Base-by-base conservation (phyloP, 2,113 vertebrate genomes). In the Etheostoma cragini region DNA sequence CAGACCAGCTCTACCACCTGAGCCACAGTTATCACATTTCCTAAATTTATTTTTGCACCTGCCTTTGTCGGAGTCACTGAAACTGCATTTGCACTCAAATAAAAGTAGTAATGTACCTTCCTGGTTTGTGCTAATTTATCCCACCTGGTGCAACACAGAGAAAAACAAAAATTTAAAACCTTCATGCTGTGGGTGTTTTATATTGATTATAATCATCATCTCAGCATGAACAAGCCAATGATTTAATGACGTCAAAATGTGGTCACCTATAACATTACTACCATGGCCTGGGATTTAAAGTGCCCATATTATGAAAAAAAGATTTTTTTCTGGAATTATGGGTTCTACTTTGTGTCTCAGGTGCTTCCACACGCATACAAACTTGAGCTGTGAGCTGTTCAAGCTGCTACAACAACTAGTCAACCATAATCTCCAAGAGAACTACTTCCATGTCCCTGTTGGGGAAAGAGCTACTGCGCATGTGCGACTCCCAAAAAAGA, bases 21-120 rank as follows among this genome's bases (percentile, higher is more conserved):
- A 78, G 56, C 33, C 54, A 14, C 52, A 61, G 53, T 58, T 35
- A 33, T 24, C 42, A 53, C 72, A 64, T 46, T 46, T 75, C n/a
- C 38, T 60, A 17, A 6, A 61, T 76, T 60, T n/a, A 76, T 61
- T 67, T 72, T 47, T 65, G 46, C 53, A 64, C 35, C 35, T 54
- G 52, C 12, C 50, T 7, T 35, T 19, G 52, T 69, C 14, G 13
- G 16, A 47, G 42, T 84, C 8, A 1, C 35, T 46, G 22, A 65
- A 66, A 22, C 46, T 71, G 42, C 22, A 35, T 49, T 61, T 57
- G 13, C 61, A 19, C 14, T 47, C 16, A 4, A 53, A 47, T n/a
- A 73, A 58, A 60, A 17, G 21, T 12, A 65, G 2, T 33, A 30
- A 7, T 46, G 19, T 13, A 47, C 26, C 11, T 45, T 52, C 2